Base-by-base conservation (phyloP, 1,140 invertebrate species). In the Ridgeia piscesae region DNA sequence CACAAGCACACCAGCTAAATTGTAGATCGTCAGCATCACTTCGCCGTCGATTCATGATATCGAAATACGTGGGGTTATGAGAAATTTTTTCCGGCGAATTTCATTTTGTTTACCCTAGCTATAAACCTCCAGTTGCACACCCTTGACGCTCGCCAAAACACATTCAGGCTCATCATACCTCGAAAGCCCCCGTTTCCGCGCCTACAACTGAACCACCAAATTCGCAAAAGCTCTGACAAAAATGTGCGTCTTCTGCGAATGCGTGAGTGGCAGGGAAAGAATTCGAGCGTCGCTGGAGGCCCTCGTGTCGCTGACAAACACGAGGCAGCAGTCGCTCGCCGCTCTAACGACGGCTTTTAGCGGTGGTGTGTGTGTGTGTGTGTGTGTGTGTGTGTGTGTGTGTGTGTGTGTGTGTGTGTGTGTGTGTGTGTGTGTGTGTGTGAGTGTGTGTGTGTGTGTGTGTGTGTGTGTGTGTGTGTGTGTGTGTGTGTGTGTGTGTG, bases 371-470 rank as follows among this genome's bases (percentile, higher is more conserved):
- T 27, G 58, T 21, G 11, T 77, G 8, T 77, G 11, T 77, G 58
- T 77, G 42, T 11, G 42, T 42, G 42, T 34, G n/a, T 89, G 89
- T 33, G 89, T 89, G 34, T 34, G n/a, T 89, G 89, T 89, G 89
- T n/a, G n/a, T n/a, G n/a, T n/a, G n/a, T n/a, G n/a, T n/a, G n/a
- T n/a, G n/a, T n/a, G n/a, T n/a, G n/a, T n/a, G n/a, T n/a, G n/a
- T n/a, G n/a, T n/a, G n/a, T n/a, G n/a, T n/a, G n/a, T n/a, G n/a
- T n/a, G n/a, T n/a, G 42, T 11, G 42, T 42, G 42, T 34, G n/a
- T 89, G 89, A 6, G 89, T 89, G 34, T 34, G n/a, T 89, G 89
- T 89, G 89, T 89, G 34, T 89, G 34, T 89, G 89, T 33, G 89
- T 89, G 34, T 89, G 34, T 89, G 89, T 33, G 89, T 92, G 34